phyloP scores from a whole-genome alignment of 1,140 invertebrate genomes.

The Colletes latitarsis region DNA sequence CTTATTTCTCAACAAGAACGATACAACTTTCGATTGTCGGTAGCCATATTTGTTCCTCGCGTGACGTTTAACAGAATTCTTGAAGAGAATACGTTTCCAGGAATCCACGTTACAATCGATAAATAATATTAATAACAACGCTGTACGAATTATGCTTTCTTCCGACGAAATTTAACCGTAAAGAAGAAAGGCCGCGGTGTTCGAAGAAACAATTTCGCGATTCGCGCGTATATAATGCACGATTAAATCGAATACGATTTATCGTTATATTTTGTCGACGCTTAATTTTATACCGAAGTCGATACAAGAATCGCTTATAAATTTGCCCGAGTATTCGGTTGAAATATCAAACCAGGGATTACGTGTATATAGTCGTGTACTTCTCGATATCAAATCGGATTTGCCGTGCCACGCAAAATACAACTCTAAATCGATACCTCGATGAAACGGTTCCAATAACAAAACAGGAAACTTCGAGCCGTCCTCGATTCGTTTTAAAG shows the following conservation, averaged over 20 bases:
- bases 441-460: neutral
- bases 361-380: constrained; percentile 1
- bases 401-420: constrained; percentile 1
- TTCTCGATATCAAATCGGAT: constrained; percentile 42
- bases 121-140: too few species aligned
- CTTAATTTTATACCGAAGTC: neutral
- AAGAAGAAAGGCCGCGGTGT: neutral
- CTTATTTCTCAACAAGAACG: neutral
- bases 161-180: neutral
- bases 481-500: neutral
- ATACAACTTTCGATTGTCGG: neutral
- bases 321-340: constrained; percentile 6
- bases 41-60: too few species aligned
- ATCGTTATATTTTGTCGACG: too few species aligned
- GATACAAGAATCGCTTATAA: neutral
- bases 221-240: neutral
- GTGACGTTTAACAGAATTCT: too few species aligned
- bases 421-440: neutral
- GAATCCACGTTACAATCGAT: too few species aligned
- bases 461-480: neutral
- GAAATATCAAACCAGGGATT: constrained; percentile 37
- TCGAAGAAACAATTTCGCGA: too few species aligned
- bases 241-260: neutral
- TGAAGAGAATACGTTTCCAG: too few species aligned
- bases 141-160: too few species aligned